Base-by-base conservation (phyloP, 2,113 vertebrate species). In the Tor tambroides region DNA sequence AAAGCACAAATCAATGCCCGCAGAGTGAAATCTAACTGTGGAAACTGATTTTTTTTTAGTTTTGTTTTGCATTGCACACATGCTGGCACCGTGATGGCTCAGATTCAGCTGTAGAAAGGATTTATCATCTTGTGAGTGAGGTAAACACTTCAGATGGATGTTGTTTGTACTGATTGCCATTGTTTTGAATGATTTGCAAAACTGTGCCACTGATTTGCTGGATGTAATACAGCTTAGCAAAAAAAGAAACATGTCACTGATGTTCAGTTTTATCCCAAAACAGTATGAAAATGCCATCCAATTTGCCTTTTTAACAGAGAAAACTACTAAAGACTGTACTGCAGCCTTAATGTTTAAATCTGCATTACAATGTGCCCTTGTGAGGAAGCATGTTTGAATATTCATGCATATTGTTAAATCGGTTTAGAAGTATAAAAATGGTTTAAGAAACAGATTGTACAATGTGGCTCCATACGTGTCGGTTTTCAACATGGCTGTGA, bases 191-290 rank as follows among this genome's bases (percentile, higher is more conserved):
- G 75, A 80, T 46, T 23, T 63, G 56, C 43, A 23, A 26, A 19
- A 79, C 30, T 51, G 71, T 86, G n/a, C 51, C 43, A 49, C 63
- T 72, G 35, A 86, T 87, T 84, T 65, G 32, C 56, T 72, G 56
- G 28, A 67, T 88, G 54, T 19, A 75, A 54, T 51, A 56, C 46
- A 67, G 76, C 74, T 51, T 46, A 71, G 32, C 46, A 56, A 30
- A 83, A 83, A 21, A 77, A 65, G 65, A 74, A 80, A 63, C 78
- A 23, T 35, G 21, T 86, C 43, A 41, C 32, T 49, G 38, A 75
- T 84, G n/a, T 56, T 86, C 51, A 14, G 17, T 46, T 56, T 54
- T n/a, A 54, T 54, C 30, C 8, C 15, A 28, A 63, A 46, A 72
- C 74, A 49, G 9, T 30, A 49, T 59, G 41, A 35, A 75, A 85